These are phyloP conservation scores for Cyprinodon tularosa DNA, from an alignment of 2,113 vertebrate genomes.

Conservation along the genomic window DNA sequence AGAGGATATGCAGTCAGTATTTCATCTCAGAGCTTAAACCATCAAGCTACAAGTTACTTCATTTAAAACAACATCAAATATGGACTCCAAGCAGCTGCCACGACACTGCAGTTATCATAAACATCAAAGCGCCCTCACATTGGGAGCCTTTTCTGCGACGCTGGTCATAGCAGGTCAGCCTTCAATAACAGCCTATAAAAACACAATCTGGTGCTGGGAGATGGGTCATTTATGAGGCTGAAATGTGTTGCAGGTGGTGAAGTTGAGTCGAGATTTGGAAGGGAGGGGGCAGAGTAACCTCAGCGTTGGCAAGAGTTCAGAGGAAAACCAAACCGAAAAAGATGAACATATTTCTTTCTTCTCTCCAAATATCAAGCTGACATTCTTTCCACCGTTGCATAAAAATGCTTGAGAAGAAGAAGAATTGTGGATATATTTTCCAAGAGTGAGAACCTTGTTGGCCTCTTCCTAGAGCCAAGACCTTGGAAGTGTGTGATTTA, in stretches of 20 bases:
- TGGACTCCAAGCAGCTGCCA: conserved; percentile 38
- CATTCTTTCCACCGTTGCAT: conserved; percentile 83
- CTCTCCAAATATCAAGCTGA: conserved; percentile 74
- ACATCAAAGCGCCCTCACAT: conserved; percentile 47
- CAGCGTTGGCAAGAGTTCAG: conserved; percentile 76
- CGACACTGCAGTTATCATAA: conserved; percentile 38
- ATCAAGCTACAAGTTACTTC: conserved; percentile 11
- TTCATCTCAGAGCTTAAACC: conserved; percentile 5
- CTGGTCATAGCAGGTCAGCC: conserved; percentile 53
- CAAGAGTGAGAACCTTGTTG: conserved; percentile 69
- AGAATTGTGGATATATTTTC: conserved; percentile 68
- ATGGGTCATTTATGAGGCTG: conserved; percentile 82
- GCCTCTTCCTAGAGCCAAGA: conserved; percentile 61
- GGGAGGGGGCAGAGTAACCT: conserved; percentile 64
- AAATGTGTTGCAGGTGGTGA: conserved; percentile 84
- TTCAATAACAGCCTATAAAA: conserved; percentile 68
- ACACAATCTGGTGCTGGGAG: conserved; percentile 67
- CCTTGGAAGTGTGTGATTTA: conserved; percentile 75
- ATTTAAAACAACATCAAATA: conserved; percentile 17
- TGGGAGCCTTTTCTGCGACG: conserved; percentile 38
- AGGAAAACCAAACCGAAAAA: conserved; percentile 67
- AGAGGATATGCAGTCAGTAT: neutral
- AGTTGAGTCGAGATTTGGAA: conserved; percentile 44
- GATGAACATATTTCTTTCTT: conserved; percentile 70
- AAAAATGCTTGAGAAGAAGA: conserved; percentile 77